Evolutionary conservation across 2,797 vertebrate genomes (phyloP).

Genomic region (Propithecus perrieri): DNA sequence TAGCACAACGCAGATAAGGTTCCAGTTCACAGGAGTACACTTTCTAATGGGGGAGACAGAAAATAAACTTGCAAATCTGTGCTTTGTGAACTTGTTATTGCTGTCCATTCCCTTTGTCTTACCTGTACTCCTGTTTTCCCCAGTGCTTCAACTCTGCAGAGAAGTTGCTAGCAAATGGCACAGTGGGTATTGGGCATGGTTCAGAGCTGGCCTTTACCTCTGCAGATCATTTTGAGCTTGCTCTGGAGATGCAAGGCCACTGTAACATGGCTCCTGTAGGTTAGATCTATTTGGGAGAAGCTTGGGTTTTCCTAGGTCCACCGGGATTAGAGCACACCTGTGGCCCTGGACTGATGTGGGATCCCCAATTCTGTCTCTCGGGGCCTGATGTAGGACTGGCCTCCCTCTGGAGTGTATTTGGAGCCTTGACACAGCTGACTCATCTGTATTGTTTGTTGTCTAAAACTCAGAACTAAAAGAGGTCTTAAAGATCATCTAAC

Average conservation of each 20-base stretch:
- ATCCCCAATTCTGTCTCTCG: background rate
- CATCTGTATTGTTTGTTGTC: background rate
- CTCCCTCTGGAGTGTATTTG: background rate
- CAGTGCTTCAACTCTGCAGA: background rate
- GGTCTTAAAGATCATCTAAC: background rate
- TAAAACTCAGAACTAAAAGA: background rate
- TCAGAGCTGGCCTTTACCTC: background rate
- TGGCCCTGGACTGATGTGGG: background rate
- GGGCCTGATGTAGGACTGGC: background rate
- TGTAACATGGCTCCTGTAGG: background rate
- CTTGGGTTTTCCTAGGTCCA: background rate
- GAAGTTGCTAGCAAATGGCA: background rate
- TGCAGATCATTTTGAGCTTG: background rate
- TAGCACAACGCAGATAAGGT: background rate
- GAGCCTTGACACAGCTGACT: background rate
- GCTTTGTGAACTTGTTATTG: background rate
- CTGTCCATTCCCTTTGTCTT: background rate
- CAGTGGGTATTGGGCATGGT: background rate
- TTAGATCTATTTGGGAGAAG: background rate
- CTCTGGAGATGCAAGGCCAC: background rate
- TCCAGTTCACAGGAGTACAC: background rate
- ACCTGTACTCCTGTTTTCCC: conserved; percentile 8
- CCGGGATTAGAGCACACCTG: background rate
- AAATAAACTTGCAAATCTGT: background rate
- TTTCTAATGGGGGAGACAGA: background rate